Evolutionary conservation across 1,140 invertebrate species (phyloP).

Genomic region (Lethrus apterus): DNA sequence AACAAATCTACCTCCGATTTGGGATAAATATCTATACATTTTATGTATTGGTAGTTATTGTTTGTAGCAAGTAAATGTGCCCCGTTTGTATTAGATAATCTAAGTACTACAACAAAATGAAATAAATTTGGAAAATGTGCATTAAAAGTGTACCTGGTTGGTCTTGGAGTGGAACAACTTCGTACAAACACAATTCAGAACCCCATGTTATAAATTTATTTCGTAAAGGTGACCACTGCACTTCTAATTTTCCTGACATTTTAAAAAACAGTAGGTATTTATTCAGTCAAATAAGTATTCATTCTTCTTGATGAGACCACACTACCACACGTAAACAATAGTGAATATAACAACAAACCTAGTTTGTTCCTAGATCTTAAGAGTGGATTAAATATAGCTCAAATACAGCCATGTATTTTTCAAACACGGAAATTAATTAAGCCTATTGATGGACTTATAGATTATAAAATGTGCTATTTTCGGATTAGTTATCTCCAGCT

Average conservation of each 20-base stretch:
- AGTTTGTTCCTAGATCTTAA: no score
- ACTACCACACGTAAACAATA: no score
- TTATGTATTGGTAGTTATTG: slow-evolving; percentile 58
- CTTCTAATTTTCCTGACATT: slow-evolving; percentile 53
- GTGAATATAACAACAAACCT: no score
- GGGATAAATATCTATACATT: slow-evolving; percentile 74
- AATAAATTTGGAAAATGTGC: slow-evolving; percentile 26
- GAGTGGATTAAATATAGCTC: no score
- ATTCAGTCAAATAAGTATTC: no score
- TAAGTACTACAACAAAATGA: slow-evolving; percentile 48
- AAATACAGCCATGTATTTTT: no score
- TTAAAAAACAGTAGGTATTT: no score
- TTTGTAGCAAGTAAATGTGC: slow-evolving; percentile 61
- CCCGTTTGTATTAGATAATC: slow-evolving; percentile 57
- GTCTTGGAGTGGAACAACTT: slow-evolving; percentile 57
- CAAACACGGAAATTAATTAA: no score
- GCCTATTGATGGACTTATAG: no score
- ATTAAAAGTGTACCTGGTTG: slow-evolving; percentile 49
- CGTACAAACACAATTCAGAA: slow-evolving; percentile 75
- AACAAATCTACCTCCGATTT: slow-evolving; percentile 64
- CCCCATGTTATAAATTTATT: slow-evolving; percentile 83
- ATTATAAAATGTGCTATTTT: no score
- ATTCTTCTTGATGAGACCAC: no score
- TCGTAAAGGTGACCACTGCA: slow-evolving; percentile 72
- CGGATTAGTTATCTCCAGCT: no score